These are phyloP conservation scores for Amphiprion percula DNA, from an alignment of 2,113 vertebrate species.

Conservation along the genomic window DNA sequence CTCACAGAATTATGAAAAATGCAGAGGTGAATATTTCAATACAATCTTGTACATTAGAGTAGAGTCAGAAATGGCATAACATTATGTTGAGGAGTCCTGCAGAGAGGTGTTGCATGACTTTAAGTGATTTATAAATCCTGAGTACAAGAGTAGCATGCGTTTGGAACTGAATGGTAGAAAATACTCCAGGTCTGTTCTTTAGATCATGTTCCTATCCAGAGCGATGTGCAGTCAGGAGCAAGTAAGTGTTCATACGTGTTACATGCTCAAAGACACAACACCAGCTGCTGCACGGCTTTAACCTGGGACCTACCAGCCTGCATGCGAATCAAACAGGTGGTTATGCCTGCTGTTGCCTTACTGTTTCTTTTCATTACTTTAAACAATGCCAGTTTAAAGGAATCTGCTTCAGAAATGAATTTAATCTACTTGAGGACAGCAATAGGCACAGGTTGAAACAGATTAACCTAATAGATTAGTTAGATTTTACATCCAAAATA, in stretches of 20 bases:
- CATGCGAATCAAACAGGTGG: conserved; percentile 29
- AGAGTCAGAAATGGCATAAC: conserved; percentile 27
- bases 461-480: neutral
- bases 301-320: neutral
- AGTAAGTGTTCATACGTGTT: conserved; percentile 44
- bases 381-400: neutral
- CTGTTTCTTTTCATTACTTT: neutral
- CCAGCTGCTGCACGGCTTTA: conserved; percentile 26
- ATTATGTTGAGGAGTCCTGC: conserved; percentile 28
- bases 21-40: conserved; percentile 57
- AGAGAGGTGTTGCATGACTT: conserved; percentile 25
- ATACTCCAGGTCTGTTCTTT: conserved; percentile 15
- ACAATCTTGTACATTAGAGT: conserved; percentile 14
- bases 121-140: neutral
- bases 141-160: conserved; percentile 29
- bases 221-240: conserved; percentile 14
- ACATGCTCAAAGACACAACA: conserved; percentile 51
- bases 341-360: neutral
- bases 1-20: conserved; percentile 37
- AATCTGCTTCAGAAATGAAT: neutral
- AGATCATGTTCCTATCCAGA: conserved; percentile 20
- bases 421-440: neutral
- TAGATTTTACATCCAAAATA: neutral
- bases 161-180: neutral
- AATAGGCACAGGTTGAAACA: neutral